Percentiles rank a stretch among this genome's conserved stretches.
These are phyloP conservation scores for Anagyrus pseudococci DNA, from an alignment of 2,888 invertebrate genomes.

Conservation along the genomic window DNA sequence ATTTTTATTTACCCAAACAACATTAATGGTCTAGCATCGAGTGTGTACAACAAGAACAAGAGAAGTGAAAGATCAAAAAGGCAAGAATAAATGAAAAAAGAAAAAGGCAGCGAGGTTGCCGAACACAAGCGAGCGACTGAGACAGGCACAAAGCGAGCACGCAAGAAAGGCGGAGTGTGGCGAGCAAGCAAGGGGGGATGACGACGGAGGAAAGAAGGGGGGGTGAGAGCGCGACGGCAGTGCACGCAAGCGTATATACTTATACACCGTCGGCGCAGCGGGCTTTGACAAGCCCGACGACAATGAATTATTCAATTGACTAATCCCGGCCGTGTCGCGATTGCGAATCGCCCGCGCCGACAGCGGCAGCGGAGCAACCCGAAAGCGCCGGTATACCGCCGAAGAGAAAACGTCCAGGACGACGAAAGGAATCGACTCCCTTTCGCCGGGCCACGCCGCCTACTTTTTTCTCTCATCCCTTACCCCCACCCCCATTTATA, in stretches of 20 bases:
- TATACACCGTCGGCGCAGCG: slow-evolving; percentile 39
- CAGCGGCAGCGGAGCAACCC: slow-evolving; percentile 17
- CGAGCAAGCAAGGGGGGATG: not conserved
- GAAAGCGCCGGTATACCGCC: not conserved
- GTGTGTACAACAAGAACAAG: no score
- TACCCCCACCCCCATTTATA: not conserved
- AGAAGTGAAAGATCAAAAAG: no score
- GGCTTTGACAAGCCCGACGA: slow-evolving; percentile 57
- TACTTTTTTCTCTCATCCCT: not conserved
- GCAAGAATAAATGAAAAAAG: slow-evolving; percentile 4
- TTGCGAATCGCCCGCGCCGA: slow-evolving; percentile 50
- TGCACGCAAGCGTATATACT: no score
- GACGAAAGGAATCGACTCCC: no score
- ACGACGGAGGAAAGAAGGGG: not conserved
- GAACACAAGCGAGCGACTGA: not conserved
- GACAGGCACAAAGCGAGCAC: not conserved
- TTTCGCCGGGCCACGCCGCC: not conserved
- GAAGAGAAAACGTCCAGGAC: not conserved
- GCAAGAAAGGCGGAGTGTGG: not conserved
- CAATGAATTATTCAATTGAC: slow-evolving; percentile 59
- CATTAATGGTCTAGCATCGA: no score
- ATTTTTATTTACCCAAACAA: no score
- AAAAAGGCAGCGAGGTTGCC: not conserved
- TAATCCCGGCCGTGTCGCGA: slow-evolving; percentile 56
- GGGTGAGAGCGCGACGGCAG: no score